Evolutionary conservation across 1,140 invertebrate species (phyloP).

Genomic region (Panagrolaimus sp.): DNA sequence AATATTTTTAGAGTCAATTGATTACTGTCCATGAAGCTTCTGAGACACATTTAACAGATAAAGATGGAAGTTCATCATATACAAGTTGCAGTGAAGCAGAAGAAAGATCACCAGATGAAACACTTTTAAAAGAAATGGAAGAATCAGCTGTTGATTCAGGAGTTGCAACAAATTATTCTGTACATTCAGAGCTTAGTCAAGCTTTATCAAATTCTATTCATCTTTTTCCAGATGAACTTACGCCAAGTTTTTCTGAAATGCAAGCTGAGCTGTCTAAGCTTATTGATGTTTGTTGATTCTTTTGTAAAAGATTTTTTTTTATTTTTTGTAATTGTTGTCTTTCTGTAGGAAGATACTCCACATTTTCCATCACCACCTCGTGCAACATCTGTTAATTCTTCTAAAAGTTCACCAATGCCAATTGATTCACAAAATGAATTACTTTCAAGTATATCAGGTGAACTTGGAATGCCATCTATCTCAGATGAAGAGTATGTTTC

Average conservation of each 20-base stretch:
- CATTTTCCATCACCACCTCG: background rate
- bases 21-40: background rate
- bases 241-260: background rate
- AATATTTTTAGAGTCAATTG: background rate
- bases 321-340: no score
- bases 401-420: background rate
- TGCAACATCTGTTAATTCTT: background rate
- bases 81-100: background rate
- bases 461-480: background rate
- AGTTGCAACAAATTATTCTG: background rate
- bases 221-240: background rate
- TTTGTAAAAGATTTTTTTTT: no score
- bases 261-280: background rate
- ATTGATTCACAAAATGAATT: background rate
- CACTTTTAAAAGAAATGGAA: background rate
- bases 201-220: background rate
- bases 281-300: no score
- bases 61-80: background rate
- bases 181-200: background rate
- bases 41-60: background rate
- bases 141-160: background rate
- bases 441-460: background rate
- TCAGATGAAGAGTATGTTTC: constrained; percentile 3
- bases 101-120: background rate
- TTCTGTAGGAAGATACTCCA: background rate